Evolutionary conservation across 2,113 vertebrate genomes (phyloP), one percentile per base, ranked within the genome.

Genomic region (Oncorhynchus gorbuscha): DNA sequence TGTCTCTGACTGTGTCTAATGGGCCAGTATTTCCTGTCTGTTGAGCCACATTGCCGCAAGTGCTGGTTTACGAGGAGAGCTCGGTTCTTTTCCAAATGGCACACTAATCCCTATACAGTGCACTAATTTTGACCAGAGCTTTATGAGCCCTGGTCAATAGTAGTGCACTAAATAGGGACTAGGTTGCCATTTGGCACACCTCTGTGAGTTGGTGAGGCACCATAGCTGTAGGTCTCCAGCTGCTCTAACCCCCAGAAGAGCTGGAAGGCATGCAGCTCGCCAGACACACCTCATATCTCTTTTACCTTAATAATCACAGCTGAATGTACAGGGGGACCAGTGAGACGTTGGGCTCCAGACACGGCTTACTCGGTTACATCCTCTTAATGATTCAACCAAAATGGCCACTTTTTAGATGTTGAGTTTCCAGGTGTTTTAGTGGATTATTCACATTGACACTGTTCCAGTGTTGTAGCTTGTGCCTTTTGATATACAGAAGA

Each of bases 21-120:
- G 62, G 55, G 67, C 69, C 71, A 59, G 51, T 28, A 66, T 75
- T 71, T 71, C 66, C 32, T 75, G 67, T 75, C 73, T 74, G 59
- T 71, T 51, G 70, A 71, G 77, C 66, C 74, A 59, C 58, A 74
- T 64, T 45, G 72, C 30, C 13, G 16, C 35, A 61, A 64, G 73
- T 32, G 69, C 39, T 64, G 5, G 58, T 71, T 70, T 39, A 48
- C 59, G 55, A 58, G 64, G 64, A 11, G 68, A 35, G 55, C 74
- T 7, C 58, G 66, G 67, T 3, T 45, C 39, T 45, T 2, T 45
- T 9, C 9, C 9, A 45, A 45, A 45, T 45, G 2, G 39, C 39
- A 45, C 39, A 9, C 39, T 45, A 45, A 9, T 45, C 39, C 8
- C 6, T 39, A 45, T 45, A 45, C 3, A 11, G 39, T 12, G 39